Percentiles rank a stretch among this genome's conserved stretches.
Conservation (phyloP, 2,113 vertebrate species). For the Oxygymnocypris stewartii region DNA sequence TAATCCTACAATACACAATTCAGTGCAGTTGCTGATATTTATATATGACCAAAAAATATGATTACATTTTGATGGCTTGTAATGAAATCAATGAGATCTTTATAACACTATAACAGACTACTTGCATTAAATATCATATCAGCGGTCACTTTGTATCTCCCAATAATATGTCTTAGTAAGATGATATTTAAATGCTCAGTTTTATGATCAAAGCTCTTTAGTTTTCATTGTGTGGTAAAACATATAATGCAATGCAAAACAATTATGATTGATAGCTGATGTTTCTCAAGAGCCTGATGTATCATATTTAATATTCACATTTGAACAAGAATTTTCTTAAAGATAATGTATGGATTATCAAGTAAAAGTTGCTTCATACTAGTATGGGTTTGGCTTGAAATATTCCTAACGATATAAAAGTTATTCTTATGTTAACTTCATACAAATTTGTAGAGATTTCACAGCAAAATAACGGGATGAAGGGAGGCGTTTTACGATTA, state of each 20-base stretch:
- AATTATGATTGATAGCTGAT: not conserved
- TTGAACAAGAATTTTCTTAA: not conserved
- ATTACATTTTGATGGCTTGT: not conserved
- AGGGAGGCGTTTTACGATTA: too few species aligned
- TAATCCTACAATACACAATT: too few species aligned
- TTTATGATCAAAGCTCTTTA: not conserved
- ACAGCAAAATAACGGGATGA: not conserved
- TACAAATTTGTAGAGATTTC: not conserved
- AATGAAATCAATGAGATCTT: not conserved
- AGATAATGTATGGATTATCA: not conserved
- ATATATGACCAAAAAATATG: too few species aligned
- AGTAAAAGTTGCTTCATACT: not conserved
- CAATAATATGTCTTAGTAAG: not conserved
- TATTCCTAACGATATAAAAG: not conserved
- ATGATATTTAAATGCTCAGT: not conserved
- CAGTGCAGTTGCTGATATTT: too few species aligned
- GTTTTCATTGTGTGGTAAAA: not conserved
- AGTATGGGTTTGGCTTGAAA: not conserved
- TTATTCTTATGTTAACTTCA: not conserved
- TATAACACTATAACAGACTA: not conserved
- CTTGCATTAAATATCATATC: not conserved
- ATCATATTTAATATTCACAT: not conserved
- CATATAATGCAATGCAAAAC: not conserved
- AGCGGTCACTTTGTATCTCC: not conserved
- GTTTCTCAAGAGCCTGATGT: not conserved